Evolutionary conservation across 2,888 invertebrate genomes (phyloP).

Genomic region (Xanthorhoe designata): DNA sequence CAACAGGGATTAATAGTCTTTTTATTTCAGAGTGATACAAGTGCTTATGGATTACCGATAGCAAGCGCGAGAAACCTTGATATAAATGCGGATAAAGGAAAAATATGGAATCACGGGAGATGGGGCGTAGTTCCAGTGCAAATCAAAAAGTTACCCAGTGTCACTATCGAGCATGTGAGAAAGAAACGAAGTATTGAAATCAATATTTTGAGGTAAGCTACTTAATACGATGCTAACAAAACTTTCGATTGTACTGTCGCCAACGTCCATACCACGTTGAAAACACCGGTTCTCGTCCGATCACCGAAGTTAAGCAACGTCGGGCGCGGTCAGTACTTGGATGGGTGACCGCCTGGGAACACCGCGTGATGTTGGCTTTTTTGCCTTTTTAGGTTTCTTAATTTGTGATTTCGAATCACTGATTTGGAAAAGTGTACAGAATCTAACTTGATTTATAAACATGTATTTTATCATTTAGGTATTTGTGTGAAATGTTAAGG

Average conservation of each 20-base stretch:
- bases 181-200: slow-evolving; percentile 73
- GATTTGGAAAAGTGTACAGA: too few species aligned
- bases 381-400: too few species aligned
- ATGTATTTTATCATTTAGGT: too few species aligned
- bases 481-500: too few species aligned
- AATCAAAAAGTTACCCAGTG: slow-evolving; percentile 66
- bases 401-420: too few species aligned
- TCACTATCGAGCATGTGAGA: slow-evolving; percentile 67
- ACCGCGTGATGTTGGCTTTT: slow-evolving; percentile 71
- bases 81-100: slow-evolving; percentile 58
- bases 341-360: slow-evolving; percentile 80
- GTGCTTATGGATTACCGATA: slow-evolving; percentile 73
- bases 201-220: slow-evolving; percentile 72
- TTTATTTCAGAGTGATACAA: slow-evolving; percentile 69
- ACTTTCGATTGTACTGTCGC: slow-evolving; percentile 14
- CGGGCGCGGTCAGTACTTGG: slow-evolving; percentile 79
- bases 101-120: slow-evolving; percentile 67
- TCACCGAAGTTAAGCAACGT: slow-evolving; percentile 79
- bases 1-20: not conserved
- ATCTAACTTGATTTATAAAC: too few species aligned
- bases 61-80: slow-evolving; percentile 73
- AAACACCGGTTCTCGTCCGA: slow-evolving; percentile 78
- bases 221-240: not conserved
- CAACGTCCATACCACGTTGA: slow-evolving; percentile 72
- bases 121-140: slow-evolving; percentile 79